phyloP scores from a whole-genome alignment of 1,140 invertebrate species.

The Trachymyrmex cornetzi region DNA sequence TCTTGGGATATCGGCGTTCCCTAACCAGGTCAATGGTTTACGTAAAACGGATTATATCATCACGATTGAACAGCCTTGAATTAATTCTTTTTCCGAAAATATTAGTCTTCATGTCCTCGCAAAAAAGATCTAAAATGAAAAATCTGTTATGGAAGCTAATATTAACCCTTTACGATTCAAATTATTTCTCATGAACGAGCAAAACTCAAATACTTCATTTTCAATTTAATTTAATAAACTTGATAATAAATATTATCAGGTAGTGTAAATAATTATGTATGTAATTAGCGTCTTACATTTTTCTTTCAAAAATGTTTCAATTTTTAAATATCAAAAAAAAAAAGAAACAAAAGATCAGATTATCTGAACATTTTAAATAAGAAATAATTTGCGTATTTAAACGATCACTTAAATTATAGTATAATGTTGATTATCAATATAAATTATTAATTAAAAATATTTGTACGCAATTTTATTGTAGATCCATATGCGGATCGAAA shows the following conservation, averaged over 20 bases:
- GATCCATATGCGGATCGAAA: not conserved
- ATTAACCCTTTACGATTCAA: not conserved
- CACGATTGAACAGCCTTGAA: conserved; percentile 13
- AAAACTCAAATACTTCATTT: not conserved
- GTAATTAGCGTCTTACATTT: not conserved
- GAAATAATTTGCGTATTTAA: not conserved
- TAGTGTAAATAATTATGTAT: not conserved
- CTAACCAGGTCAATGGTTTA: conserved; percentile 42
- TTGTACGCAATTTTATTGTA: not conserved
- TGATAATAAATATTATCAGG: not conserved
- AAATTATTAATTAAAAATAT: not conserved
- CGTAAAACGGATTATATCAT: conserved; percentile 34
- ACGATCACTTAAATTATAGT: not conserved
- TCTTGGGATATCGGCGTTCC: conserved; percentile 25
- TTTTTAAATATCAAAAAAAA: not conserved
- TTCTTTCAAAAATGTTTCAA: not conserved
- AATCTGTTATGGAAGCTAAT: not conserved
- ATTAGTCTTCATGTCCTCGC: not conserved
- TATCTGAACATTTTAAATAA: not conserved
- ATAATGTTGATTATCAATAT: not conserved
- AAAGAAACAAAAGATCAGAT: not conserved
- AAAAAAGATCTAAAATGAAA: not conserved
- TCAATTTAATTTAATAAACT: not conserved
- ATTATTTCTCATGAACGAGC: not conserved
- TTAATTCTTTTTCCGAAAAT: conserved; percentile 31